Evolutionary conservation across 1,140 invertebrate genomes (phyloP).

Genomic region (Drosophila bocqueti): DNA sequence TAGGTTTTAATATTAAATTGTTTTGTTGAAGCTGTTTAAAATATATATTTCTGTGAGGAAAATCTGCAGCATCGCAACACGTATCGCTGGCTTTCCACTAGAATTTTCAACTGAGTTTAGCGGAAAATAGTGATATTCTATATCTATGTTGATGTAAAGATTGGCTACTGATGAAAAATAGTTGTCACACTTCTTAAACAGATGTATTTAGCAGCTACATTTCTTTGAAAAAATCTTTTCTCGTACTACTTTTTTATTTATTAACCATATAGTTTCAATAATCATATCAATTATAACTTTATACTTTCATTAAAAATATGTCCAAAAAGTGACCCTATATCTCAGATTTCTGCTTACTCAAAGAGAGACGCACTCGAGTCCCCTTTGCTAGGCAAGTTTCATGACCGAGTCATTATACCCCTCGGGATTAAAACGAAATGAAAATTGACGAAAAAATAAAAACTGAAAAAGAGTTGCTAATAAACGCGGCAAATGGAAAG

Average conservation of each 20-base stretch:
- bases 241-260: no score
- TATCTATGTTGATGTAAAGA: not conserved
- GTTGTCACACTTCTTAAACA: no score
- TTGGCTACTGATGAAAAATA: not conserved
- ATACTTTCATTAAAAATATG: not conserved
- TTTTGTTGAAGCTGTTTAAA: not conserved
- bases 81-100: no score
- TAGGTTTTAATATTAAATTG: no score
- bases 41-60: not conserved
- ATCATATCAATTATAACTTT: not conserved
- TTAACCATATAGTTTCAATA: no score
- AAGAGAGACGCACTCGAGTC: not conserved
- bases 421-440: slow-evolving; percentile 27
- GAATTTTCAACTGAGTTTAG: no score
- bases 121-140: no score
- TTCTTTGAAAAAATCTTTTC: no score
- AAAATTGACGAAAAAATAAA: slow-evolving; percentile 31
- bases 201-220: no score
- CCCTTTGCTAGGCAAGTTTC: slow-evolving; percentile 19
- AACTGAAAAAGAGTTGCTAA: slow-evolving; percentile 47
- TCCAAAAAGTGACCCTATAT: slow-evolving; percentile 17
- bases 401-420: slow-evolving; percentile 65
- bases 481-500: slow-evolving; percentile 70
- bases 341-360: not conserved
- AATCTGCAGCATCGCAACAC: not conserved